These are phyloP conservation scores for Pipistrellus pygmaeus DNA, from an alignment of 2,797 vertebrate species.

Conservation along the genomic window DNA sequence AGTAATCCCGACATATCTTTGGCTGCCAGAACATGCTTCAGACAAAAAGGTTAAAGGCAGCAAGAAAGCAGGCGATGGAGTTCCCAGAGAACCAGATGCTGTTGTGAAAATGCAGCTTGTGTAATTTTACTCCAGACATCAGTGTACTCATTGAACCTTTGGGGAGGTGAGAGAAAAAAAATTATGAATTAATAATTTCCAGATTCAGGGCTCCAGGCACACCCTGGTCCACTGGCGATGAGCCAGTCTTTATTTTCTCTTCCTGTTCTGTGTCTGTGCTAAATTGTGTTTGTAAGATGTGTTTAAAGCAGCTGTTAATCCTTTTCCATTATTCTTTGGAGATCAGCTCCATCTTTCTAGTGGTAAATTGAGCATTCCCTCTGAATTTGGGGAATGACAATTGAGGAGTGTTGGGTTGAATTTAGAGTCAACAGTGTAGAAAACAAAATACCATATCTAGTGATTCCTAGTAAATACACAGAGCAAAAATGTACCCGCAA, in stretches of 20 bases:
- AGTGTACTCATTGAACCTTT: conserved; percentile 74
- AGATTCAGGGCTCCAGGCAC: conserved; percentile 63
- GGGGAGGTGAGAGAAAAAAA: conserved; percentile 85
- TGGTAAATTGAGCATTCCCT: conserved; percentile 37
- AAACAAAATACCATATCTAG: conserved; percentile 47
- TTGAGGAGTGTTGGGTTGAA: conserved; percentile 15
- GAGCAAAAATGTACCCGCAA: not conserved
- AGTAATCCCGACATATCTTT: conserved; percentile 79
- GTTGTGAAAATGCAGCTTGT: conserved; percentile 74
- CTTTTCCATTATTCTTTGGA: conserved; percentile 57
- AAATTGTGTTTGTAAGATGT: conserved; percentile 63
- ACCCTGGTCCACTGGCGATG: conserved; percentile 70
- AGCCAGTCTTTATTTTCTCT: conserved; percentile 70
- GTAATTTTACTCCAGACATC: conserved; percentile 85
- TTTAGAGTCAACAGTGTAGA: conserved; percentile 26
- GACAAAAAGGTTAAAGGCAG: conserved; percentile 82
- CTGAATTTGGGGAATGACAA: conserved; percentile 36
- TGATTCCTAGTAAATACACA: conserved; percentile 9
- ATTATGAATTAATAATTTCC: conserved; percentile 82
- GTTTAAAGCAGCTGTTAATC: conserved; percentile 65
- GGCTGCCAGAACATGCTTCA: conserved; percentile 85
- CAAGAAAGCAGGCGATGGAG: conserved; percentile 72
- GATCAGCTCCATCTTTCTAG: not conserved
- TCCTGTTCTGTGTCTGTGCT: conserved; percentile 62
- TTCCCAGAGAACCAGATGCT: conserved; percentile 82